Conservation (phyloP, 1,140 invertebrate species). For the Lasioglossum albipes region DNA sequence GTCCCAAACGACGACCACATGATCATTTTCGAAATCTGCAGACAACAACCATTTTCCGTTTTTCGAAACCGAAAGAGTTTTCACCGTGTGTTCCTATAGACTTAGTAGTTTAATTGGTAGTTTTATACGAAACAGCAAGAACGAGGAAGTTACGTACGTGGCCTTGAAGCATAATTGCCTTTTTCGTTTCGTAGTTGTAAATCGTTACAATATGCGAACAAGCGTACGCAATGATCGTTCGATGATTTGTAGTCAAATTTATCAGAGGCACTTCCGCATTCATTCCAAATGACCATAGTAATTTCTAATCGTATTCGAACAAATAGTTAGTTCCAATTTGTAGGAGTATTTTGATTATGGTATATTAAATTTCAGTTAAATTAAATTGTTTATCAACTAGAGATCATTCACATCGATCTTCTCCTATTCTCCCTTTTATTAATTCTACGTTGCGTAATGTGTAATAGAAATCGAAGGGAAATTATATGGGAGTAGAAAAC, state of each 20-base stretch:
- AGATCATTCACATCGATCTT: too few relatives aligned
- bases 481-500: too few relatives aligned
- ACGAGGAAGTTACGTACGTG: conserved; percentile 78
- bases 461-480: too few relatives aligned
- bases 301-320: conserved; percentile 63
- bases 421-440: too few relatives aligned
- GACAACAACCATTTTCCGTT: conserved; percentile 80
- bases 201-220: conserved; percentile 80
- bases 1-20: conserved; percentile 81
- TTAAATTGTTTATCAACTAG: neutral
- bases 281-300: conserved; percentile 82
- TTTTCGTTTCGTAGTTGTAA: conserved; percentile 79
- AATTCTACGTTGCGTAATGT: too few relatives aligned
- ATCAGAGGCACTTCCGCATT: conserved; percentile 79
- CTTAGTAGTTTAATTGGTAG: conserved; percentile 23
- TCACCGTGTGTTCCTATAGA: conserved; percentile 76
- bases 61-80: conserved; percentile 74
- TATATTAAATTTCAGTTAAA: neutral
- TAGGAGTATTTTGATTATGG: too few relatives aligned
- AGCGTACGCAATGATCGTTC: conserved; percentile 79
- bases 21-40: conserved; percentile 80
- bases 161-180: conserved; percentile 81
- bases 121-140: neutral
- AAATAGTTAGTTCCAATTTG: neutral
- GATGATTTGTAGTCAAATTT: conserved; percentile 78